Percentiles rank a stretch among this genome's conserved stretches.
phyloP scores from a whole-genome alignment of 2,888 invertebrate species.

The Cabera pusaria region DNA sequence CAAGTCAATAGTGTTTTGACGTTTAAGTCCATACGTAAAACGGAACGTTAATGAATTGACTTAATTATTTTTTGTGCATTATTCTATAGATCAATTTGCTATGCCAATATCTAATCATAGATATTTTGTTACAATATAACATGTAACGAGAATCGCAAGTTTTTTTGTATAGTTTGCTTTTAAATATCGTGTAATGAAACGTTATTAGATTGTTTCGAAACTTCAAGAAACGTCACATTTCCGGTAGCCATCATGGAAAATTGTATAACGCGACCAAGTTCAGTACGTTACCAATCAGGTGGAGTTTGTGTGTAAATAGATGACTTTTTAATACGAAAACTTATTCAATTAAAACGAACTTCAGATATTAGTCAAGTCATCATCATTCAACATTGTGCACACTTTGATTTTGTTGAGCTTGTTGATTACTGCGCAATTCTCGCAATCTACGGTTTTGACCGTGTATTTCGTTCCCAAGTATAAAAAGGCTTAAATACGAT shows the following conservation, averaged over 20 bases:
- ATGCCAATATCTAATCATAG: too few relatives aligned
- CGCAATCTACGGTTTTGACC: slow-evolving; percentile 61
- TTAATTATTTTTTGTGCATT: too few relatives aligned
- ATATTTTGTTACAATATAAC: too few relatives aligned
- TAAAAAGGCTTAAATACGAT: slow-evolving; percentile 75
- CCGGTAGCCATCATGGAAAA: slow-evolving; percentile 70
- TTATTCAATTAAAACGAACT: slow-evolving; percentile 41
- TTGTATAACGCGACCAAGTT: slow-evolving; percentile 55
- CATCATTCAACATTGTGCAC: slow-evolving; percentile 36
- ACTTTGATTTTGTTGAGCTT: slow-evolving; percentile 41
- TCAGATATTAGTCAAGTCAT: slow-evolving; percentile 40
- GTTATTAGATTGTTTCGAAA: slow-evolving; percentile 6
- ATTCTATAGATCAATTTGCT: too few relatives aligned
- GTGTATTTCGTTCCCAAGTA: slow-evolving; percentile 63
- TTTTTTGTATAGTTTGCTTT: too few relatives aligned
- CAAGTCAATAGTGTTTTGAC: slow-evolving; percentile 32
- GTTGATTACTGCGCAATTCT: slow-evolving; percentile 57
- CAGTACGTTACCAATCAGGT: slow-evolving; percentile 37
- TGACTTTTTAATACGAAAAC: slow-evolving; percentile 33
- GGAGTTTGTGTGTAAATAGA: slow-evolving; percentile 39
- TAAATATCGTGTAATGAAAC: slow-evolving; percentile 25
- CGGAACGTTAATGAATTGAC: slow-evolving; percentile 45
- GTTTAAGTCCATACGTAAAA: slow-evolving; percentile 35
- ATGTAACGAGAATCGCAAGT: too few relatives aligned
- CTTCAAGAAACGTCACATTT: slow-evolving; percentile 57